These are phyloP conservation scores for Gandaritis pyraliata DNA, from an alignment of 2,888 invertebrate genomes.

Conservation along the genomic window DNA sequence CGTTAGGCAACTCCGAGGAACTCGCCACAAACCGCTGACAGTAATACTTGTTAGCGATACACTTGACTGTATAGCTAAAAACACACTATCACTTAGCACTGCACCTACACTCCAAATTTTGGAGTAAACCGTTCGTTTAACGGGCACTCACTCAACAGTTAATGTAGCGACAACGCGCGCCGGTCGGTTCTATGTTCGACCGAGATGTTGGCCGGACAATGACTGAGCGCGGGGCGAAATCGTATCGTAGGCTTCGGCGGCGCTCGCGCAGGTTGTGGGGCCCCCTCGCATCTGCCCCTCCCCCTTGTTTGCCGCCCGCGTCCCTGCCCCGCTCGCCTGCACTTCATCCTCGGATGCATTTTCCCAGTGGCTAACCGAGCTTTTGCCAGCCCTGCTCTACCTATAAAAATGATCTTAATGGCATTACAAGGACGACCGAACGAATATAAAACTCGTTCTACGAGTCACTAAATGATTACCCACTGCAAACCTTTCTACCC, in stretches of 20 bases:
- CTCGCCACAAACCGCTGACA: constrained; percentile 68
- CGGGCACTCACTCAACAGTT: constrained; percentile 74
- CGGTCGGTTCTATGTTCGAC: constrained; percentile 70
- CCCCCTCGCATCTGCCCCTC: constrained; percentile 36
- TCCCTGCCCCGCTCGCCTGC: constrained; percentile 49
- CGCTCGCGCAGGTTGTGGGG: constrained; percentile 67
- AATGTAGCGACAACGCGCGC: constrained; percentile 74
- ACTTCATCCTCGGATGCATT: constrained; percentile 61
- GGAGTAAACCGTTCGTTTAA: constrained; percentile 73
- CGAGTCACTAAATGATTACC: constrained; percentile 49
- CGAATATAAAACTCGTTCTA: constrained; percentile 63
- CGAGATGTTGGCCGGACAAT: constrained; percentile 78
- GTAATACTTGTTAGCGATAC: constrained; percentile 80
- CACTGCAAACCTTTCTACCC: constrained; percentile 8
- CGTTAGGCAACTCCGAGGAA: constrained; percentile 75
- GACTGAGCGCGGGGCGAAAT: constrained; percentile 71
- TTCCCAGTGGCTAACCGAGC: constrained; percentile 66
- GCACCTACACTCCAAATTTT: constrained; percentile 73
- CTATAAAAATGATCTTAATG: constrained; percentile 60
- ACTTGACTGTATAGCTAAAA: constrained; percentile 80
- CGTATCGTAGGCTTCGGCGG: constrained; percentile 69
- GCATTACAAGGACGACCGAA: constrained; percentile 68
- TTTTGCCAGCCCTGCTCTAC: constrained; percentile 68
- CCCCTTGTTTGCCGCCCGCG: constrained; percentile 33
- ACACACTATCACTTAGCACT: constrained; percentile 82